Percentiles rank a stretch among this genome's conserved stretches.
These are phyloP conservation scores for Tachuris rubrigastra DNA, from an alignment of 2,113 vertebrate genomes.

Conservation along the genomic window DNA sequence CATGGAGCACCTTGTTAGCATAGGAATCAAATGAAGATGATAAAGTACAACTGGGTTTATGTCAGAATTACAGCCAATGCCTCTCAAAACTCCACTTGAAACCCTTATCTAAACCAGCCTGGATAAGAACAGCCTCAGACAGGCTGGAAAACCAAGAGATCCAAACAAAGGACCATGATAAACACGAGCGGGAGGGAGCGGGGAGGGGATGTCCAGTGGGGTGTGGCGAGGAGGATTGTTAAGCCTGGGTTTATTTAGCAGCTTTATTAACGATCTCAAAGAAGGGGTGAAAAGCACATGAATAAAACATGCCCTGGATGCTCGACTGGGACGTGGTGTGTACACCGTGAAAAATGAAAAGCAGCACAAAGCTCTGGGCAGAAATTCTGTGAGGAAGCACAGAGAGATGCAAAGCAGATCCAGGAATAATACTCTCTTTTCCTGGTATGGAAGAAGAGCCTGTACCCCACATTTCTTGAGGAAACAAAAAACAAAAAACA, in stretches of 20 bases:
- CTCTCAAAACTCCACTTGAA: not conserved
- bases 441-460: not conserved
- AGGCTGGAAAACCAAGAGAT: constrained; percentile 2
- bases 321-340: constrained; percentile 37
- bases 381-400: not conserved
- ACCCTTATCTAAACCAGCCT: not conserved
- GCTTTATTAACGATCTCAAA: constrained; percentile 55
- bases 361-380: constrained; percentile 34
- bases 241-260: constrained; percentile 46
- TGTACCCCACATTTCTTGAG: not conserved
- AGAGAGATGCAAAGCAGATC: not conserved
- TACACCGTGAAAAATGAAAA: constrained; percentile 17
- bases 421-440: not conserved
- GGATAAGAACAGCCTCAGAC: not conserved
- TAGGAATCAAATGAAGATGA: not conserved
- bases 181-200: not conserved
- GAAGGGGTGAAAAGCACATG: constrained; percentile 49
- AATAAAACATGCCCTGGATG: constrained; percentile 52
- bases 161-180: not conserved
- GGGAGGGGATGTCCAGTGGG: constrained; percentile 42
- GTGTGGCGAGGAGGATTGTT: not conserved
- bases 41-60: not conserved
- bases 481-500: not conserved
- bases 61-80: not conserved
- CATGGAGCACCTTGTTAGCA: not conserved